Conservation (phyloP, 2,113 vertebrate species). For the Oncorhynchus masou region DNA sequence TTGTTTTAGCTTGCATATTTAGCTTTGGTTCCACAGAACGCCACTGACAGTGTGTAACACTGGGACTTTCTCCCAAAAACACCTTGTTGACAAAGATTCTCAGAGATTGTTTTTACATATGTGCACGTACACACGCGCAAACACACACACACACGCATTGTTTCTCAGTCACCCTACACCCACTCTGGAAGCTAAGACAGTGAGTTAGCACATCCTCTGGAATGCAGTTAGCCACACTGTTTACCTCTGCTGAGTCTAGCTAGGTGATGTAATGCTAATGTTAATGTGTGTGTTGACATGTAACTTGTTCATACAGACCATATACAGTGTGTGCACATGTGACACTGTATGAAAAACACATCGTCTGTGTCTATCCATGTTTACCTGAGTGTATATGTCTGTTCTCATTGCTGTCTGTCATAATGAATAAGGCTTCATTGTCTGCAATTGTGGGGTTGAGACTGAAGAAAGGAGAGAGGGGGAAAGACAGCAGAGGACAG, state of each 20-base stretch:
- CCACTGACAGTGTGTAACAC: too few relatives aligned
- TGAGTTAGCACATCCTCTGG: slow-evolving; percentile 69
- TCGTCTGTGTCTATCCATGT: not conserved
- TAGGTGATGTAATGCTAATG: not conserved
- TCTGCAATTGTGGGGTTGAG: slow-evolving; percentile 30
- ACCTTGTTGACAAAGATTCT: slow-evolving; percentile 59
- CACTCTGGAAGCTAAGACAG: slow-evolving; percentile 52
- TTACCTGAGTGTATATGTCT: not conserved
- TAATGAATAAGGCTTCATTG: slow-evolving; percentile 51
- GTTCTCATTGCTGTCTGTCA: not conserved
- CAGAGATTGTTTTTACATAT: slow-evolving; percentile 63
- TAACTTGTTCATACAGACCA: not conserved
- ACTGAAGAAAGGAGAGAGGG: not conserved
- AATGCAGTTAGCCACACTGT: slow-evolving; percentile 54
- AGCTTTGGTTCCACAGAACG: too few relatives aligned
- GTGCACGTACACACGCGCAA: slow-evolving; percentile 2
- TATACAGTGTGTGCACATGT: not conserved
- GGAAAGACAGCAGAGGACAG: not conserved
- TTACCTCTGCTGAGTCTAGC: slow-evolving; percentile 21
- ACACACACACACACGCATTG: slow-evolving; percentile 71
- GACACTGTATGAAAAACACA: not conserved
- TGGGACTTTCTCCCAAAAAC: slow-evolving; percentile 52
- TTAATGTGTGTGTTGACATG: slow-evolving; percentile 2
- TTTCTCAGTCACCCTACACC: slow-evolving; percentile 67
- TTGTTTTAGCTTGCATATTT: too few relatives aligned